Base-by-base conservation (phyloP, 1,140 invertebrate species). In the Aphelinus certus region DNA sequence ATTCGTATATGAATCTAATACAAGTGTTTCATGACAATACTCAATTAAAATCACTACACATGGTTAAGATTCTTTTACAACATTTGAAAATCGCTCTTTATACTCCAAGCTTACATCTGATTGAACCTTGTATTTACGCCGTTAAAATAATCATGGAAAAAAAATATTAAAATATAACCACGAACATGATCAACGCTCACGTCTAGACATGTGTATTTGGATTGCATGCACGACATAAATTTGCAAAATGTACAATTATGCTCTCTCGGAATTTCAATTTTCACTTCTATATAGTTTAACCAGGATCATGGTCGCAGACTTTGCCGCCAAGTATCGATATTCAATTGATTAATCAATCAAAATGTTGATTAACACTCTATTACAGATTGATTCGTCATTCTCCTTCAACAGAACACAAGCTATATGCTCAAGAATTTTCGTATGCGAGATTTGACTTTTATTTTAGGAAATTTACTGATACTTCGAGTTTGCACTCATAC, bases 401-500 rank as follows among this genome's bases (percentile, higher is more conserved):
- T 56, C 61, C 46, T 53, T 66, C 43, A 67, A 65, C 43, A 26
- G 10, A 64, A 71, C 69, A 81, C 77, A 82, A 81, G 78, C 76
- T 79, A 78, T 74, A 71, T 56, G 76, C 69, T 77, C 68, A 77
- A 77, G 71, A 43, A 64, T 58, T 73, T 77, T 51, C 76, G 76
- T 64, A 79, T 70, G 76, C 57, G 61, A 73, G 73, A 76, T 64
- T 65, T 58, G 46, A 48, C 69, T 65, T 77, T 72, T 51, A 10
- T 60, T 61, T 72, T 71, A 61, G 3, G 47, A 7, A 43, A 47
- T 62, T 66, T 56, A 56, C 42, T 26, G 55, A 66, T 76, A 71
- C 55, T 72, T 57, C 62, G 48, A 68, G 49, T 49, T 75, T 79
- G 58, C 68, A 68, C 53, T 79, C 64, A 67, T 66, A 70, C 68